Evolutionary conservation across 2,888 invertebrate species (phyloP).

Genomic region (Labia minor): DNA sequence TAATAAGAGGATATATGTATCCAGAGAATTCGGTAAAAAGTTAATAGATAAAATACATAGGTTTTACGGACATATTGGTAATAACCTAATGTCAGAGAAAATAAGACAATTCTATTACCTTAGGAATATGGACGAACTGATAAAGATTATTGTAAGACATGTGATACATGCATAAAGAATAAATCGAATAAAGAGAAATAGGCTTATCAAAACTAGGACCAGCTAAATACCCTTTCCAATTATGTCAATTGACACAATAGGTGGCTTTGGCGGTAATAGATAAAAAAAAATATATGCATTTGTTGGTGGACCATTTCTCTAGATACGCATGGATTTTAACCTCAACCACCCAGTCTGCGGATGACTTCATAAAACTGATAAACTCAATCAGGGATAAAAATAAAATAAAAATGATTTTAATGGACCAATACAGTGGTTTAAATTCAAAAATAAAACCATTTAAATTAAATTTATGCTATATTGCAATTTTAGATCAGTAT

Average conservation of each 20-base stretch:
- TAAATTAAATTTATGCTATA: too few relatives aligned
- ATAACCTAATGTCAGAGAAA: constrained; percentile 17
- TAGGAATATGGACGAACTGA: neutral
- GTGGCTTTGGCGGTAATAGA: neutral
- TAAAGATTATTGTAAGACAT: neutral
- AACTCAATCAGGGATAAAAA: neutral
- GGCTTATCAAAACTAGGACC: neutral
- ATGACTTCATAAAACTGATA: neutral
- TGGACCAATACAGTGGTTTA: neutral
- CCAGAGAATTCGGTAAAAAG: constrained; percentile 23
- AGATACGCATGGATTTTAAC: neutral
- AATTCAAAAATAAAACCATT: too few relatives aligned
- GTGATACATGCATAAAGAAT: neutral
- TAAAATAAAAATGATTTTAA: neutral
- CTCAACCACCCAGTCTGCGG: neutral
- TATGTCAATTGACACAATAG: neutral
- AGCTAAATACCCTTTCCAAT: neutral
- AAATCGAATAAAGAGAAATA: neutral
- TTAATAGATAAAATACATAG: constrained; percentile 22
- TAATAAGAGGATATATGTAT: constrained; percentile 21
- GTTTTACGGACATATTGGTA: constrained; percentile 23
- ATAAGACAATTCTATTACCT: constrained; percentile 22
- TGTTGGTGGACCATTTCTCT: neutral
- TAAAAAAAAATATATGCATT: neutral
- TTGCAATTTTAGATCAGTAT: too few relatives aligned